Evolutionary conservation across 2,797 vertebrate species (phyloP), one percentile per base, ranked within the genome.

Genomic region (Potorous gilbertii): DNA sequence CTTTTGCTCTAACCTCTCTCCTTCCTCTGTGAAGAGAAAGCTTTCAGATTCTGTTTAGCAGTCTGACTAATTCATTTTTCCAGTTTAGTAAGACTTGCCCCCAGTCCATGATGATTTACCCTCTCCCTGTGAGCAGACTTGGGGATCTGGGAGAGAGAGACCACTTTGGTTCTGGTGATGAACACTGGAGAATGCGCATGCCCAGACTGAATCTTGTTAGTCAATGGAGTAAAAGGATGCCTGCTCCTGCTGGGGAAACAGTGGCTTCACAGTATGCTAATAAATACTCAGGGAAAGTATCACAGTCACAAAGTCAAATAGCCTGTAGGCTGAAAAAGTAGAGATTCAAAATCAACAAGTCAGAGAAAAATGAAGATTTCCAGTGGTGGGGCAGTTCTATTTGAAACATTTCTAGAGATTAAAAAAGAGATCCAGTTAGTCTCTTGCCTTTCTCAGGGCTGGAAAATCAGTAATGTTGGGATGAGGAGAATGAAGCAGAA

Each of bases 41-140:
- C 98, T 97, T 98, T 98, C 98, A 92, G 95, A 98, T 97, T 99
- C 98, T 98, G 96, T 98, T 98, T 98, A 98, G 96, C 96, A 98
- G 98, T 98, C 98, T 98, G 97, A 98, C 98, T 98, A 99, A 99
- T 99, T 99, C 98, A 98, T 98, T 98, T 98, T 98, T 97, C 96
- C 91, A 10, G 98, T 95, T 98, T 97, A 98, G 96, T 93, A 96
- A 99, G 98, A 97, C 97, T 98, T 91, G 89, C 98, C 98, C 97
- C 66, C 34, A 98, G 98, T 98, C 98, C 98, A 99, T 98, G 98
- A 98, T 98, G 98, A 98, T 98, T 98, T 98, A 98, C 93, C 97
- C 94, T 98, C 98, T 97, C 97, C 97, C 98, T 98, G 98, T 98
- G 98, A 98, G 94, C 96, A 97, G 98, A 98, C 98, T 98, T 97